Evolutionary conservation across 2,113 vertebrate genomes (phyloP), one percentile per base, ranked within the genome.

Genomic region (Pelvicachromis taeniatus): DNA sequence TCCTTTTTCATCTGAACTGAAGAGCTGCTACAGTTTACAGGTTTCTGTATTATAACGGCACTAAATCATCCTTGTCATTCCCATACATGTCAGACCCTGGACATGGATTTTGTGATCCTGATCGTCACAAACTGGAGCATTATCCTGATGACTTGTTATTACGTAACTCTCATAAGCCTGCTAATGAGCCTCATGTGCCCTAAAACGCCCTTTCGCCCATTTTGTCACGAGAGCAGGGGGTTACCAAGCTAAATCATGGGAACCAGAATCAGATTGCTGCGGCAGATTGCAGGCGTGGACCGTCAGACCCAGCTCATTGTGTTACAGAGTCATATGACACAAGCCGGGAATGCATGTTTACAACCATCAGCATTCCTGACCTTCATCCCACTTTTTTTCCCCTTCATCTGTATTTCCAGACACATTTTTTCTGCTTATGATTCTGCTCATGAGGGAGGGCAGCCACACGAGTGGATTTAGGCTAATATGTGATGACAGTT

Each of bases 381-480:
- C 52, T 33, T 59, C 9, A 61, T 59, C 52, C 1, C 2, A 10
- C n/a, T 35, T 21, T 21, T 21, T 31, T 9, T 0, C 40, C 45
- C 40, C 33, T 26, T 38, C 6, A 54, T 78, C 1, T 75, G 65
- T 31, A 75, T 33, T n/a, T 29, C 16, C 68, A 50, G 4, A 1
- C 55, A 75, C 45, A 83, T 31, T 80, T 56, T 53, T 35, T n/a
- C 40, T 19, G 7, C 78, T 52, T 26, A 45, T 29, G 65, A 73
- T 73, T n/a, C 52, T 40, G 31, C 82, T 87, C 85, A 81, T 58
- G 65, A 65, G 31, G 77, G 81, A 6, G 11, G 1, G 14, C 45
- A 80, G 56, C 73, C 93, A 89, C 86, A 91, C 90, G 91, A 93
- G 54, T 7, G 75, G 92, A 87, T 78, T 94, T 83, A 88, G 23